Evolutionary conservation across 2,888 invertebrate species (phyloP), one percentile per base, ranked within the genome.

Genomic region (Monoplex corrugatus): DNA sequence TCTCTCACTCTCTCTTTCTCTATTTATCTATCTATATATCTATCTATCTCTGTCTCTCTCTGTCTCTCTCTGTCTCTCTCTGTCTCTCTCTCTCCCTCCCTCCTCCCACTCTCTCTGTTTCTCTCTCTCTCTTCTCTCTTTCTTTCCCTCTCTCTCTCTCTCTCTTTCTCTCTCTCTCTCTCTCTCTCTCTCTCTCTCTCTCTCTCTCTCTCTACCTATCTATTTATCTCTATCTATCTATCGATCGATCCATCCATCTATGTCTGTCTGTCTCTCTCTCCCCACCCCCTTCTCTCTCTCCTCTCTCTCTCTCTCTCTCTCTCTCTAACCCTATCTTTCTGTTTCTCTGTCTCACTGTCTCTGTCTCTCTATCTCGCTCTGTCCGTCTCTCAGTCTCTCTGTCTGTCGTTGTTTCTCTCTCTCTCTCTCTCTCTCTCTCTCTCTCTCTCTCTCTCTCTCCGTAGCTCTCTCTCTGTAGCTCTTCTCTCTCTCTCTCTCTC

Each of bases 281-380:
- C 19, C 50, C 19, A 10, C 19, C 50, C 19, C 50, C 19, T 19
- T 50, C 10, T 50, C 50, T 50, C 50, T n/a, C n/a, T n/a, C n/a
- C n/a, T 68, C 68, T 68, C 68, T 68, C 68, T 68, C 68, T 68
- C 68, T 68, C 68, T 68, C 28, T 68, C 68, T 68, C 68, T 68
- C 68, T 68, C 68, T 68, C 68, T 68, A 10, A 5, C 28, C 28
- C 68, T 68, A 10, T 68, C 28, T 68, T 28, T 68, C 68, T 5
- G 10, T 75, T 5, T 68, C 68, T 68, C 68, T 68, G 16, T 68
- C 68, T 68, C 19, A 19, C 68, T 68, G 16, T 68, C 68, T 68
- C n/a, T 68, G 10, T 28, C 28, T 28, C 28, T 68, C 68, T 28
- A n/a, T n/a, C 28, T 68, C n/a, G 10, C 28, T 28, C 5, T 28